phyloP scores from a whole-genome alignment of 2,888 invertebrate genomes.

The Chromoteleia sp. region DNA sequence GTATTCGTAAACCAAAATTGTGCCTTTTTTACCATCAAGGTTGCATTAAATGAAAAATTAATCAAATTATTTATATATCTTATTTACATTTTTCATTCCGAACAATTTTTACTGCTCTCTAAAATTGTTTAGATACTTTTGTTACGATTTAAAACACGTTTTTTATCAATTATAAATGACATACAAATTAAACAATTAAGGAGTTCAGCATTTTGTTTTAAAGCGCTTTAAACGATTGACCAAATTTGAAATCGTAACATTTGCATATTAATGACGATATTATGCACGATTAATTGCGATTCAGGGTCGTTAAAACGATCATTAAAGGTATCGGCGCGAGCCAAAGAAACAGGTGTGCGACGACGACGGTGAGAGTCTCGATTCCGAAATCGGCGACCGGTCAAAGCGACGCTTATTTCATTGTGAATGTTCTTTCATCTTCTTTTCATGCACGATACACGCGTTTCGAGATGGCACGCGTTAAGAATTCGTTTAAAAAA shows the following conservation, averaged over 20 bases:
- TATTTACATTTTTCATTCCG: no score
- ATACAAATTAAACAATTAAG: no score
- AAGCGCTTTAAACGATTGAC: constrained; percentile 5
- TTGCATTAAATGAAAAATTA: no score
- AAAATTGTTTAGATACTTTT: no score
- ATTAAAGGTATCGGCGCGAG: constrained; percentile 45
- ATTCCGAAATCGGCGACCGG: constrained; percentile 46
- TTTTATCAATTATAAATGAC: no score
- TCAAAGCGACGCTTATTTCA: constrained; percentile 14
- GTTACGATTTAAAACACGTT: no score
- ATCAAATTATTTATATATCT: no score
- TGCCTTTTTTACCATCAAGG: no score
- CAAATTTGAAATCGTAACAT: constrained; percentile 12
- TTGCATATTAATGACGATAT: constrained; percentile 40
- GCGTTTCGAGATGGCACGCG: constrained; percentile 6
- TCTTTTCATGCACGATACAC: constrained; percentile 4
- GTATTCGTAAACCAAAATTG: no score
- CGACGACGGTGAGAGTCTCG: constrained; percentile 41
- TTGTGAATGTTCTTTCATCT: constrained; percentile 14
- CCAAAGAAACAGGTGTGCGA: constrained; percentile 44
- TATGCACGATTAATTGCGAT: constrained; percentile 42
- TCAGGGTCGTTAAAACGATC: constrained; percentile 52
- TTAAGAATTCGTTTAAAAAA: background rate
- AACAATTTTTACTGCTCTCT: no score
- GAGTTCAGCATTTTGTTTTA: no score